A percentile compares a stretch with the other conserved stretches of the same genome.
Conservation (phyloP, 1,140 invertebrate species). For the Drosophila takahashii region DNA sequence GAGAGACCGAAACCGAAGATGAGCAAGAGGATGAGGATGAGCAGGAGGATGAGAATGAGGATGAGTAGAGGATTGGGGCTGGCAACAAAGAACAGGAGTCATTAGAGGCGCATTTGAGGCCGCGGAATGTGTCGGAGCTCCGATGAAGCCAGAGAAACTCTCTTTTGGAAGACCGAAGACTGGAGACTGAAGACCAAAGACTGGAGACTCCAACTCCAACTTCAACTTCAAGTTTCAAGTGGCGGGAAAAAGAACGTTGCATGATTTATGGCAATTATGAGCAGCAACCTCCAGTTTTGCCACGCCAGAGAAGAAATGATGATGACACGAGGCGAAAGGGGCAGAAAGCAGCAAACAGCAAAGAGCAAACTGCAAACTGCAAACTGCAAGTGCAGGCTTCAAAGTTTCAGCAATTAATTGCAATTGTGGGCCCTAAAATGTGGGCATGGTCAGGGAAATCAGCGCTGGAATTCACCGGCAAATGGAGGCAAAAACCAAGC, state of each 20-base stretch:
- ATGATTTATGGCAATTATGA: constrained; percentile 83
- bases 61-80: constrained; percentile 39
- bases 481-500: constrained; percentile 2
- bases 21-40: constrained; percentile 11
- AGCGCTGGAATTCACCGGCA: constrained; percentile 3
- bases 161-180: constrained; percentile 19
- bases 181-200: constrained; percentile 8
- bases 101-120: constrained; percentile 77
- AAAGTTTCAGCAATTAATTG: constrained; percentile 59
- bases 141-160: constrained; percentile 19
- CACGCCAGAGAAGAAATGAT: constrained; percentile 25
- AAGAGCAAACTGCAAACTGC: constrained; percentile 18
- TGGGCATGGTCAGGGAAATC: constrained; percentile 18
- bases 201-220: constrained; percentile 17
- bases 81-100: constrained; percentile 79
- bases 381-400: constrained; percentile 41
- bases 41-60: constrained; percentile 9
- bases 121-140: constrained; percentile 64
- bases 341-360: background rate
- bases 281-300: constrained; percentile 35
- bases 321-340: constrained; percentile 17
- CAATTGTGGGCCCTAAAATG: constrained; percentile 46
- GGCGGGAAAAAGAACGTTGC: constrained; percentile 67
- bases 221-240: constrained; percentile 59
- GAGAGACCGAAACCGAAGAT: constrained; percentile 7